These are phyloP conservation scores for Maconellicoccus hirsutus DNA, from an alignment of 1,140 invertebrate species.

Conservation along the genomic window DNA sequence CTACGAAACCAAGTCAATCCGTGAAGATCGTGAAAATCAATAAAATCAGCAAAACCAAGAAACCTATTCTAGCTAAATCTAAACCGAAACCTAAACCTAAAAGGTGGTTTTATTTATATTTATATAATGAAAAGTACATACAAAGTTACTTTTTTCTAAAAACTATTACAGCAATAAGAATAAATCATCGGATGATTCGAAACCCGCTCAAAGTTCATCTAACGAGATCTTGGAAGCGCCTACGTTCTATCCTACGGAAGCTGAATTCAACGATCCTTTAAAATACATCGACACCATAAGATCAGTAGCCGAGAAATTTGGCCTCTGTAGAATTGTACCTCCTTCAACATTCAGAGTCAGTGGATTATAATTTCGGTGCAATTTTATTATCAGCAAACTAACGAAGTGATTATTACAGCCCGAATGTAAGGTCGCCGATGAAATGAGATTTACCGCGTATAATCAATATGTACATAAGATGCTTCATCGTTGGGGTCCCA, in stretches of 20 bases:
- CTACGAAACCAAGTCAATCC: background rate
- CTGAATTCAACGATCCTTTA: constrained; percentile 81
- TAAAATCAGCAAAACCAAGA: background rate
- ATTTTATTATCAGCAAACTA: background rate
- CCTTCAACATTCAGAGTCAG: constrained; percentile 64
- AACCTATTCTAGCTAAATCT: background rate
- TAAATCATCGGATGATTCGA: background rate
- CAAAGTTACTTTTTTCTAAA: too few relatives aligned
- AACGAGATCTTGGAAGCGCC: constrained; percentile 65
- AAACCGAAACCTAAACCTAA: background rate
- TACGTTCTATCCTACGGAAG: constrained; percentile 66
- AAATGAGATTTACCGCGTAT: constrained; percentile 76
- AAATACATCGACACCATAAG: constrained; percentile 78
- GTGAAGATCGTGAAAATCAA: constrained; percentile 13
- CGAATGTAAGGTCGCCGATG: constrained; percentile 72
- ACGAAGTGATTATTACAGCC: constrained; percentile 39
- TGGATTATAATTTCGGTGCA: background rate
- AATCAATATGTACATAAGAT: constrained; percentile 88
- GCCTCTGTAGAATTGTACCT: constrained; percentile 81
- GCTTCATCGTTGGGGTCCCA: constrained; percentile 78
- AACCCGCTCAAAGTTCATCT: constrained; percentile 24
- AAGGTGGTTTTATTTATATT: constrained; percentile 14
- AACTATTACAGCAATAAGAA: background rate
- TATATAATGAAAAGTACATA: too few relatives aligned
- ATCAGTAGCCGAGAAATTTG: constrained; percentile 64